These are phyloP conservation scores for Neuroscelio doddi DNA, from an alignment of 2,888 invertebrate genomes.

Conservation along the genomic window DNA sequence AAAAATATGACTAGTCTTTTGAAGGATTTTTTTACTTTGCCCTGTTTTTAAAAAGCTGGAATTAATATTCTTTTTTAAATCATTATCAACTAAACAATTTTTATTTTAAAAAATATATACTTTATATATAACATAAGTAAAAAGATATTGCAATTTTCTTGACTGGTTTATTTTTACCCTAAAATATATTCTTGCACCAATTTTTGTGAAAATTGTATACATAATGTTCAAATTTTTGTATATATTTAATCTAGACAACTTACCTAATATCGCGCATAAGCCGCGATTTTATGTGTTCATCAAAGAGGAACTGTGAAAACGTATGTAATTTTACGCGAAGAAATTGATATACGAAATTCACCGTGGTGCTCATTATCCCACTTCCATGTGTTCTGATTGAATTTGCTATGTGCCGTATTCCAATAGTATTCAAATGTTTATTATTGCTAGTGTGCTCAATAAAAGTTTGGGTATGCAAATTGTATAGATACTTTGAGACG, in stretches of 20 bases:
- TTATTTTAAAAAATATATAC: too few species aligned
- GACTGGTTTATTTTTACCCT: slow-evolving; percentile 67
- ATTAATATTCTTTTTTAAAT: too few species aligned
- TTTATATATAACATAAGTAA: too few species aligned
- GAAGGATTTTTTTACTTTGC: too few species aligned
- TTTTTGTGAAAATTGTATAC: too few species aligned
- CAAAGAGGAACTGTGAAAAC: slow-evolving; percentile 97
- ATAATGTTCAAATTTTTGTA: background rate
- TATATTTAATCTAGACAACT: background rate
- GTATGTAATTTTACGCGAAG: slow-evolving; percentile 92
- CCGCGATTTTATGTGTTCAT: slow-evolving; percentile 97
- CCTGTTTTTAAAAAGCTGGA: too few species aligned
- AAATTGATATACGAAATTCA: slow-evolving; percentile 95
- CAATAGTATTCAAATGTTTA: slow-evolving; percentile 95
- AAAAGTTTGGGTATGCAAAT: slow-evolving; percentile 96
- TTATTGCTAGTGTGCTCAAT: slow-evolving; percentile 92
- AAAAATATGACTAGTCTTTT: too few species aligned
- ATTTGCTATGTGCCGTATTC: slow-evolving; percentile 95
- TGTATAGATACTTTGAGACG: slow-evolving; percentile 94
- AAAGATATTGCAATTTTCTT: slow-evolving; percentile 82
- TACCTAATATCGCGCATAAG: slow-evolving; percentile 85
- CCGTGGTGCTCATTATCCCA: slow-evolving; percentile 96
- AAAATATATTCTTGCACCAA: too few species aligned
- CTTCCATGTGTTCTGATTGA: slow-evolving; percentile 97
- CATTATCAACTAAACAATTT: too few species aligned